A percentile compares a stretch with the other conserved stretches of the same genome.
phyloP scores from a whole-genome alignment of 2,797 vertebrate genomes.

The Hirundo rustica region DNA sequence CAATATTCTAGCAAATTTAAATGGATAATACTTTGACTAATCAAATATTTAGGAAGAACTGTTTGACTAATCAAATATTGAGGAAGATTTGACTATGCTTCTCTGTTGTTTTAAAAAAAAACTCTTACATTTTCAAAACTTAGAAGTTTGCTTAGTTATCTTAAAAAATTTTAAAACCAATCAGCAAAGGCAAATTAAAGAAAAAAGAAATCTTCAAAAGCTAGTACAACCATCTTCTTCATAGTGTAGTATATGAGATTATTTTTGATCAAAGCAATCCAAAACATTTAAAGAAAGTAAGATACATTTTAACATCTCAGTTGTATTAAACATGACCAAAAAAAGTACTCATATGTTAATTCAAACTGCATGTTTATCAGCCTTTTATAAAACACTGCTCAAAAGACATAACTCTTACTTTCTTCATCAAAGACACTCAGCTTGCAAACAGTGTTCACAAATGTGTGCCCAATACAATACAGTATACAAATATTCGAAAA shows the following conservation, averaged over 20 bases:
- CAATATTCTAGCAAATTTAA: neutral
- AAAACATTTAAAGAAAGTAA: neutral
- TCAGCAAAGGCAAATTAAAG: neutral
- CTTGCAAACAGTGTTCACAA: neutral
- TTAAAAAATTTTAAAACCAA: neutral
- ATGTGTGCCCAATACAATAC: neutral
- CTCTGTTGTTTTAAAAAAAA: neutral
- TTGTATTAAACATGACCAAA: neutral
- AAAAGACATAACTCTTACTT: neutral
- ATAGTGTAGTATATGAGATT: neutral
- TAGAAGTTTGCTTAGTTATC: neutral
- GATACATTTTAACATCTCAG: neutral
- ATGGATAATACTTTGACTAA: neutral
- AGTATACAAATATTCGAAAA: neutral
- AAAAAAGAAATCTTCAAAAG: neutral
- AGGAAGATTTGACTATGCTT: neutral
- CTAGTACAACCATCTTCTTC: neutral
- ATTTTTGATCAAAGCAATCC: neutral
- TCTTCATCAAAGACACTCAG: neutral
- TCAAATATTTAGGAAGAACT: neutral
- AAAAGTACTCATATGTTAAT: neutral
- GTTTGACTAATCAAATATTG: neutral
- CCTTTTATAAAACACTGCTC: neutral
- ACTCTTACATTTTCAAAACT: neutral
- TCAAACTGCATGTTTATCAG: neutral